Conservation (phyloP, 2,888 invertebrate genomes). For the Apodemia hepburni region DNA sequence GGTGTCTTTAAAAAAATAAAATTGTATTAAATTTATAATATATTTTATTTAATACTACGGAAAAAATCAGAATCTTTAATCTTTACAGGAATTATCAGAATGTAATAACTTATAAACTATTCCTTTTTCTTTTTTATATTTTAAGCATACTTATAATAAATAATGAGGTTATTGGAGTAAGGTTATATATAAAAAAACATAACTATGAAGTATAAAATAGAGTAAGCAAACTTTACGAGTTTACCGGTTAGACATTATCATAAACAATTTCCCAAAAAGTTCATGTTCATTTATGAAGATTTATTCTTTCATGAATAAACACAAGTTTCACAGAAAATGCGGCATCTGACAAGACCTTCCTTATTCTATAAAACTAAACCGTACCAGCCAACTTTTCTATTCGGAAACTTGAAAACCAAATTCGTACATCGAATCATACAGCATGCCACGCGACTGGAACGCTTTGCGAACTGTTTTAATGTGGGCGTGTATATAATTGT, state of each 20-base stretch:
- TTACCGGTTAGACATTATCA: neutral
- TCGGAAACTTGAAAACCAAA: conserved; percentile 35
- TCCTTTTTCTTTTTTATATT: too few relatives aligned
- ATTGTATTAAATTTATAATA: too few relatives aligned
- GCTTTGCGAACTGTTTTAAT: conserved; percentile 31
- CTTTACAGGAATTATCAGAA: too few relatives aligned
- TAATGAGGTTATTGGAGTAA: too few relatives aligned
- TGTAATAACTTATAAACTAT: too few relatives aligned
- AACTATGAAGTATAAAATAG: neutral
- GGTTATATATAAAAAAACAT: neutral
- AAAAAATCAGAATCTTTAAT: too few relatives aligned
- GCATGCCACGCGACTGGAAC: conserved; percentile 35
- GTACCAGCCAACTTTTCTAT: conserved; percentile 36
- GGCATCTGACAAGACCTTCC: conserved; percentile 33
- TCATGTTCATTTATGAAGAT: neutral
- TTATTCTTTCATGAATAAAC: neutral
- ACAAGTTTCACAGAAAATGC: conserved; percentile 11
- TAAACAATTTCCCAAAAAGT: conserved; percentile 3
- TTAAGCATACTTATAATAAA: too few relatives aligned
- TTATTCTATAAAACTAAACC: conserved; percentile 30
- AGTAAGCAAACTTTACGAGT: too few relatives aligned
- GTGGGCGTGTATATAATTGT: conserved; percentile 46
- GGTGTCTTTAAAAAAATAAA: neutral
- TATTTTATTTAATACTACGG: too few relatives aligned
- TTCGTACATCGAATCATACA: conserved; percentile 38